phyloP scores from a whole-genome alignment of 2,113 vertebrate species.

The Scomber scombrus region DNA sequence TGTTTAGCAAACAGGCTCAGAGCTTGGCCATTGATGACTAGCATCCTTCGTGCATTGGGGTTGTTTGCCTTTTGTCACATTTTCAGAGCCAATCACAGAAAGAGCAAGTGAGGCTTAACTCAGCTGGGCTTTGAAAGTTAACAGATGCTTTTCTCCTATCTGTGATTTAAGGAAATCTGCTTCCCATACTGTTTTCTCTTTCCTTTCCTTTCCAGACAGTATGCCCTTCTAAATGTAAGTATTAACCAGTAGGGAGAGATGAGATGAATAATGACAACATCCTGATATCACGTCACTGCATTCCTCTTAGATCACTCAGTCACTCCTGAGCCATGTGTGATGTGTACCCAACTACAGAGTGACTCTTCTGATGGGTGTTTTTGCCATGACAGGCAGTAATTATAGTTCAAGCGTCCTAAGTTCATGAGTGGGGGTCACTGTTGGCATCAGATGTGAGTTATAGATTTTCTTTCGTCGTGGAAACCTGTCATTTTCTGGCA shows the following conservation, averaged over 20 bases:
- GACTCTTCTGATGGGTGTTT: neutral
- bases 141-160: slow-evolving; percentile 17
- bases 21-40: neutral
- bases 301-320: slow-evolving; percentile 33
- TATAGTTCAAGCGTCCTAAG: slow-evolving; percentile 8
- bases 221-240: neutral
- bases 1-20: neutral
- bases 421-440: slow-evolving; percentile 13
- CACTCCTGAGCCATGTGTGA: slow-evolving; percentile 1
- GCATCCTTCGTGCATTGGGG: neutral
- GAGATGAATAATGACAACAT: neutral
- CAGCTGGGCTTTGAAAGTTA: neutral
- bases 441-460: slow-evolving; percentile 24
- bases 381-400: slow-evolving; percentile 30
- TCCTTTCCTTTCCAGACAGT: neutral
- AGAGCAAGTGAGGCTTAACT: neutral
- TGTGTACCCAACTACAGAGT: slow-evolving; percentile 7
- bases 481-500: slow-evolving; percentile 23
- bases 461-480: neutral
- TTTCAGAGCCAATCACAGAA: neutral
- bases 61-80: neutral
- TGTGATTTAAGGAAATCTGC: slow-evolving; percentile 19
- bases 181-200: neutral
- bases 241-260: neutral
- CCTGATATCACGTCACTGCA: neutral